Evolutionary conservation across 2,888 invertebrate species (phyloP), one percentile per base, ranked within the genome.

Genomic region (Zele albiditarsus): DNA sequence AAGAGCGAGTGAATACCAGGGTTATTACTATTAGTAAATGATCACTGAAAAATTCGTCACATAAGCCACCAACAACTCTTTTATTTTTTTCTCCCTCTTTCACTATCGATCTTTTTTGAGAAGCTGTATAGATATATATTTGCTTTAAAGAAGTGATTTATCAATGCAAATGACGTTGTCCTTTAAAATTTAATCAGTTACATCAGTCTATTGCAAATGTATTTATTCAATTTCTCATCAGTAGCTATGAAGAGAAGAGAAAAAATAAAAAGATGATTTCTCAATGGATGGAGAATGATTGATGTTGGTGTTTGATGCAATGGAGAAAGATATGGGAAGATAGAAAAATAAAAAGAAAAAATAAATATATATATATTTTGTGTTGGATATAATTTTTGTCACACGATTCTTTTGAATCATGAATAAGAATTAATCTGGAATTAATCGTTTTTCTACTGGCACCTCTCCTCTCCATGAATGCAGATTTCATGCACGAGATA

Each of bases 361-460:
- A 63, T 14, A 27, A 12, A 28, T 14, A 62, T 14, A 62, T 12
- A 31, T 20, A n/a, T 31, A 31, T 46, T 14, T 46, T 63, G n/a
- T 63, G 33, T 31, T 63, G 31, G n/a, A 4, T 63, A 25, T 62
- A 12, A 31, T 23, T 65, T 38, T 65, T 38, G 46, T 46, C 42
- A 67, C 46, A 67, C 42, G 46, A 67, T 42, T 67, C 67, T 67
- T 42, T 28, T 38, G 63, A 60, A 27, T 74, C 57, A 68, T 77
- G 74, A 74, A 71, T 77, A 74, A 72, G 8, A 10, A 74, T 72
- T 75, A 70, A 77, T 75, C 74, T 28, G 75, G 62, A 42, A 62
- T 77, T 73, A 75, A 77, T 75, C 73, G 75, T 71, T 58, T 62
- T 62, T 28, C 8, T 69, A 66, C 73, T 69, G 8, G 46, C 73